Evolutionary conservation across 2,797 vertebrate species (phyloP), one percentile per base, ranked within the genome.

Genomic region (Eulemur coronatus): DNA sequence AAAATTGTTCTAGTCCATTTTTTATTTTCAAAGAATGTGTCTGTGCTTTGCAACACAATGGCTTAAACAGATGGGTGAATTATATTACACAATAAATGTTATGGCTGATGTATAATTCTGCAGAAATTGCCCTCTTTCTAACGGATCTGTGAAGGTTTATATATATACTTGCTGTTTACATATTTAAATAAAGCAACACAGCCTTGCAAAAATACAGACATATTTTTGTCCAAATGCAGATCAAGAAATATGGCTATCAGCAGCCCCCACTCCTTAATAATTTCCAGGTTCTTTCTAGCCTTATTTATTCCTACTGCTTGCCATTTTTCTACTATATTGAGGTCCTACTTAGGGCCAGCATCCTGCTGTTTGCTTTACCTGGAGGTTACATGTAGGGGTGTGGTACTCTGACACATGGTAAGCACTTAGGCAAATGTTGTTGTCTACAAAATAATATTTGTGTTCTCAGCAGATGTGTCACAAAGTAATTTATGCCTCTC

Each of bases 1-100:
- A 88, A 94, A 91, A 93, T 93, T 65, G 41, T 80, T 91, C 33
- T 79, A 73, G 14, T 93, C 57, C 95, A 72, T 43, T 81, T 84
- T 94, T 88, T 84, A 76, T 88, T 88, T 86, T 84, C 38, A 84
- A 50, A 30, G 2, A 84, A 26, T 78, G 35, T 88, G 33, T 93
- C 22, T 84, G 61, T 50, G 73, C 41, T 82, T 96, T 87, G 35
- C 59, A 91, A 89, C 46, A 55, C 50, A n/a, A 76, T 94, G 20
- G 43, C n/a, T 93, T 86, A 22, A 93, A 35, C 30, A 95, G 91
- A 84, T 57, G 84, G 82, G 20, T 48, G 59, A 67, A 73, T 91
- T 73, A 55, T 65, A 10, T 73, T 84, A 35, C n/a, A 92, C 0
- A 1, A 33, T 24, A 20, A 78, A 79, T 90, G 52, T 79, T 14